Conservation (phyloP, 2,113 vertebrate species). For the Lota lota region DNA sequence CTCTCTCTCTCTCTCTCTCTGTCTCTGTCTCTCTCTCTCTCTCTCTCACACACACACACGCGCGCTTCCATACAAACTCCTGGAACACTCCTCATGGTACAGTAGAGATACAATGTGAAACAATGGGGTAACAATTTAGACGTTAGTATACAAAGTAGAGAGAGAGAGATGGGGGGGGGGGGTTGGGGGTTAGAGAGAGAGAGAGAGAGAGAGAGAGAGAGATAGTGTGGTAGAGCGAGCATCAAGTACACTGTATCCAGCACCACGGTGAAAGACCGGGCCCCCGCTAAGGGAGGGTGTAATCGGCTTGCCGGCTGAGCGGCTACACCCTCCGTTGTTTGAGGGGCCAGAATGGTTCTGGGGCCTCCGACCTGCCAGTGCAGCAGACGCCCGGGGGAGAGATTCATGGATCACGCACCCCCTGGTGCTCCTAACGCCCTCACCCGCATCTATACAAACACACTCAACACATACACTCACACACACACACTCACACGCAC, state of each 20-base stretch:
- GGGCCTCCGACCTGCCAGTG: conserved; percentile 60
- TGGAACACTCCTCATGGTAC: too few species aligned
- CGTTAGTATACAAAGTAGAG: background rate
- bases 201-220: conserved; percentile 14
- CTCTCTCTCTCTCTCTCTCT: too few species aligned
- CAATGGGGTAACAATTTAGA: conserved; percentile 12
- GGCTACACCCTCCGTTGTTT: conserved; percentile 57
- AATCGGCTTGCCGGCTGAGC: conserved; percentile 63
- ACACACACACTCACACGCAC: conserved; percentile 33
- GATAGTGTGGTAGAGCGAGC: conserved; percentile 19
- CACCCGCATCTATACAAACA: background rate
- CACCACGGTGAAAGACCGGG: conserved; percentile 50
- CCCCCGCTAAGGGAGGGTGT: conserved; percentile 55
- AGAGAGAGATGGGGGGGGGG: conserved; percentile 7
- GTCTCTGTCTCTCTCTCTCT: too few species aligned
- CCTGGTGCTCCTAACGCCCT: conserved; percentile 42
- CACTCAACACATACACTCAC: conserved; percentile 36
- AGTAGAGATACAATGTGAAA: background rate
- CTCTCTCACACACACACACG: too few species aligned
- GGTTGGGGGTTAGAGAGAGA: conserved; percentile 13
- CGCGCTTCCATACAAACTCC: background rate
- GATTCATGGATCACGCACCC: conserved; percentile 27
- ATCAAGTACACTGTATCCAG: conserved; percentile 9
- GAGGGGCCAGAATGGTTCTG: conserved; percentile 49
- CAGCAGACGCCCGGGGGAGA: conserved; percentile 60